Base-by-base conservation (phyloP, 2,113 vertebrate species). In the Ellobius talpinus region DNA sequence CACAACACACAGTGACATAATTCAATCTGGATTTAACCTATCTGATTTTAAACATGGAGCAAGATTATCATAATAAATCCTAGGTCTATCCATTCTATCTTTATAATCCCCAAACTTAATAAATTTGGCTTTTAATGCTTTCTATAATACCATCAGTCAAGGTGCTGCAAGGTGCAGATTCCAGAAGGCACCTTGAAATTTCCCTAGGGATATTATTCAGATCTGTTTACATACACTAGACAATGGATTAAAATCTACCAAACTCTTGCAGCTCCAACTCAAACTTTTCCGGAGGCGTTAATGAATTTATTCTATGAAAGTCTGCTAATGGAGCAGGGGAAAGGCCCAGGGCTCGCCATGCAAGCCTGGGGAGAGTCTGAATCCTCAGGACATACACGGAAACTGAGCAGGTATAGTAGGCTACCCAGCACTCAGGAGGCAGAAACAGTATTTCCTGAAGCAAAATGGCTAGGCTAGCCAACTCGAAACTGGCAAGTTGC, bases 61-160 rank as follows among this genome's bases (percentile, higher is more conserved):
- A 61, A 93, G 58, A 81, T 45, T 74, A 68, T 65, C 39, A 42
- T 55, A 95, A 68, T 55, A 96, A 79, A 89, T 39, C 73, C 42
- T 65, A 21, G 26, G 29, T 76, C 50, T 89, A 61, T 7, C 16
- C 7, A 50, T 77, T 92, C 47, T 13, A 39, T 65, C 68, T 89
- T 73, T 65, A 65, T 88, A 66, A 79, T 33, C 55, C n/a, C 23
- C 17, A 88, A 88, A 33, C 4, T 12, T 87, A 55, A 21, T 61
- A 45, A 85, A 58, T 17, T 23, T 29, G 81, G 58, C 29, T 81
- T 87, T 66, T 21, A 78, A 91, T 74, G 45, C 31, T 63, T 58
- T 16, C 39, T 36, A 0, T 23, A 2, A 61, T 19, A 36, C 26
- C 21, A 31, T 12, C 29, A 31, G 66, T 61, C 36, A 73, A 16